phyloP scores from a whole-genome alignment of 2,888 invertebrate genomes.

The Chymomyza procnemis region DNA sequence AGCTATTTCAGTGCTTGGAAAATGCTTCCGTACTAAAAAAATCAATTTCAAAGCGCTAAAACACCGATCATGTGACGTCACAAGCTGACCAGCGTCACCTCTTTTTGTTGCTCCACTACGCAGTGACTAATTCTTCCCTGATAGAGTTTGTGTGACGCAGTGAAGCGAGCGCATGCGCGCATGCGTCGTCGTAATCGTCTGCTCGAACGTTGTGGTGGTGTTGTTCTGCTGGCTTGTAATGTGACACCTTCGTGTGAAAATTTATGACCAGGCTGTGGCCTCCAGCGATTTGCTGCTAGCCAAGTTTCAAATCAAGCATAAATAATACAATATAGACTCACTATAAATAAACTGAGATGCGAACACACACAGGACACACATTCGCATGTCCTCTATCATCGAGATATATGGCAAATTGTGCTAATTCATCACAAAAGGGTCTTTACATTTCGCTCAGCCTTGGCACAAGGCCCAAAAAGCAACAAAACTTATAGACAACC shows the following conservation, averaged over 20 bases:
- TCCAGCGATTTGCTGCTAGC: constrained; percentile 16
- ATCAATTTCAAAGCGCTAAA: no score
- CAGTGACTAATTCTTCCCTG: neutral
- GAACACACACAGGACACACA: constrained; percentile 25
- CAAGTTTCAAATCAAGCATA: constrained; percentile 24
- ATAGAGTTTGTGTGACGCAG: neutral
- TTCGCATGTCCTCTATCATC: constrained; percentile 9
- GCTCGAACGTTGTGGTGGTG: constrained; percentile 36
- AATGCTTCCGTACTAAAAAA: no score
- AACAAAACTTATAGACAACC: constrained; percentile 75
- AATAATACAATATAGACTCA: constrained; percentile 34
- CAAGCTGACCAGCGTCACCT: no score
- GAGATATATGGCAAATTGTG: constrained; percentile 56
- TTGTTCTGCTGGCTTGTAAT: constrained; percentile 52
- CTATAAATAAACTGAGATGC: constrained; percentile 1
- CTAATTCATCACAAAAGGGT: constrained; percentile 56
- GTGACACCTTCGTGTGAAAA: constrained; percentile 70
- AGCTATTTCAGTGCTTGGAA: no score
- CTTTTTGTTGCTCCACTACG: neutral
- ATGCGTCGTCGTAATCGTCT: constrained; percentile 22
- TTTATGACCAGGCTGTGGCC: constrained; percentile 46
- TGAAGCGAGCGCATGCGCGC: constrained; percentile 19
- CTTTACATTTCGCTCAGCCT: neutral
- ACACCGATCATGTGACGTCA: no score
- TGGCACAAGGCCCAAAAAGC: neutral